These are phyloP conservation scores for Meleagris gallopavo DNA, from an alignment of 2,113 vertebrate genomes.

Conservation along the genomic window DNA sequence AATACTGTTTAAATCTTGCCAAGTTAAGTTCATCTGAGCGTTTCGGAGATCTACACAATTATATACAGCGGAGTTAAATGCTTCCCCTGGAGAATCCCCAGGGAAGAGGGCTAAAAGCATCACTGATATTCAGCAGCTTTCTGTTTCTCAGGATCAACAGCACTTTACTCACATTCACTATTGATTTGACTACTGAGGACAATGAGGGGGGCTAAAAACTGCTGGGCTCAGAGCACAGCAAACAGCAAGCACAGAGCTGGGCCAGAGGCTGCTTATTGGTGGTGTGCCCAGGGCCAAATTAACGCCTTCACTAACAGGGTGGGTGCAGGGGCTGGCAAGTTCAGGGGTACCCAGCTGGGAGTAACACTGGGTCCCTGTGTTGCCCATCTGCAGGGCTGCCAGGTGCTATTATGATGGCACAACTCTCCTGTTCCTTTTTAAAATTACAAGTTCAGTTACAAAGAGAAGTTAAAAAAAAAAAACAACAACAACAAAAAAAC, in stretches of 20 bases:
- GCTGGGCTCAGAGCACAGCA: neutral
- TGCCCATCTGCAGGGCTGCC: neutral
- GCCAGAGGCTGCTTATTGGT: neutral
- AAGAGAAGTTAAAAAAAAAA: neutral
- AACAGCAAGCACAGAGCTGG: neutral
- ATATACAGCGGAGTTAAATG: neutral
- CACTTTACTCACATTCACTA: neutral
- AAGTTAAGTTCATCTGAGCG: neutral
- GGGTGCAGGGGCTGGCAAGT: neutral
- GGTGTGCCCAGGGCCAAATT: neutral
- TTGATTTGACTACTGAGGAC: neutral
- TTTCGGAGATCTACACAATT: neutral
- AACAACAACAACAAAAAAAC: no score
- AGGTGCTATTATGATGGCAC: neutral
- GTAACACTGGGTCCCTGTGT: fast-evolving
- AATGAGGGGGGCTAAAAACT: neutral
- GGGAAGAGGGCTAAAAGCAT: neutral
- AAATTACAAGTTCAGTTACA: neutral
- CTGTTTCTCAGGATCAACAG: neutral
- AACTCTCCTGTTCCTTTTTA: neutral
- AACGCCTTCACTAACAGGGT: neutral
- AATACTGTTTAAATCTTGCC: neutral
- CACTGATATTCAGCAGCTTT: neutral
- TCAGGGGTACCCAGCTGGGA: neutral
- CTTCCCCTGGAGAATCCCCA: neutral